Base-by-base conservation (phyloP, 2,113 vertebrate species). In the Heliornis fulica region DNA sequence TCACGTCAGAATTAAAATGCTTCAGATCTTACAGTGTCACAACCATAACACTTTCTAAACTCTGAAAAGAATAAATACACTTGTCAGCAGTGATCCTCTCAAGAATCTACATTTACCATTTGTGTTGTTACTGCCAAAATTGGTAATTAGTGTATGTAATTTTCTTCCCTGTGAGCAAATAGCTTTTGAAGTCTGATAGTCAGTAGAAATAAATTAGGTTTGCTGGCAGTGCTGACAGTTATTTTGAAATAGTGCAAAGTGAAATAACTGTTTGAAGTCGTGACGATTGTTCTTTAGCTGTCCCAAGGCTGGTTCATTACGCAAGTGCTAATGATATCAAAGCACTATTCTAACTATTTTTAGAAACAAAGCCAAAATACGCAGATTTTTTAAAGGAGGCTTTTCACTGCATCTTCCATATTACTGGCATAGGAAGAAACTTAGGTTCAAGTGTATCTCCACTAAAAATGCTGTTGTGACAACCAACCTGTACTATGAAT, bases 191-290 rank as follows among this genome's bases (percentile, higher is more conserved):
- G 86, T 72, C 75, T 54, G 63, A 57, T 6, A 91, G 70, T 93
- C 74, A 84, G 79, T 25, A 66, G 46, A 85, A 94, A 96, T 92
- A 92, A 95, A 80, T 93, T 29, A 66, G 61, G 40, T 83, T 95
- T 86, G 87, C 61, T 74, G 68, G 68, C 63, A 94, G 69, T 25
- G 15, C 70, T 89, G 82, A 89, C 79, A 96, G 59, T 72, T 89
- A 78, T 87, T 96, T 82, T 83, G 63, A 91, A 90, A 54, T 12
- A 80, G n/a, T 60, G 46, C 9, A 57, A 91, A 87, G n/a, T 53
- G 16, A 95, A 94, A 63, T 57, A 90, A 64, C 63, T 75, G 40
- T 82, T 90, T 77, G 85, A 87, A 96, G 91, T 69, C 18, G 46
- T 51, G 53, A 80, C 70, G 80, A 36, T 72, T 57, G 51, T 41